Conservation (phyloP, 1,140 invertebrate genomes). For the Bombus sylvicola region DNA sequence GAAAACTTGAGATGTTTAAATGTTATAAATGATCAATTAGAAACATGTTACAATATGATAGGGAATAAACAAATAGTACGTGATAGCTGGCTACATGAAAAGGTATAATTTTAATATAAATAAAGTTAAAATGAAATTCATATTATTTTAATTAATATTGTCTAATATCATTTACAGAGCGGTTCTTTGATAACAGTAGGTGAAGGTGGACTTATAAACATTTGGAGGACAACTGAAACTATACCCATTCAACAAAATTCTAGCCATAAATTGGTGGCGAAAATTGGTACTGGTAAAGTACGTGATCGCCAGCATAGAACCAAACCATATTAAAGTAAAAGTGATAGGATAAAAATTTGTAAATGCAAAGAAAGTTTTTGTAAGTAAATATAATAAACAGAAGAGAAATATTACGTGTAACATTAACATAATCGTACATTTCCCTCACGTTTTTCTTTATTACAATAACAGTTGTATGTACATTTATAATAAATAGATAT, state of each 20-base stretch:
- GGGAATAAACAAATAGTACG: conserved; percentile 87
- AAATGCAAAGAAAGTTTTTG: conserved; percentile 56
- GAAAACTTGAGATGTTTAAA: conserved; percentile 84
- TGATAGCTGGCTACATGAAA: conserved; percentile 85
- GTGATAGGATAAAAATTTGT: conserved; percentile 51
- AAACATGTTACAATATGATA: conserved; percentile 83
- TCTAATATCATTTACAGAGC: conserved; percentile 76
- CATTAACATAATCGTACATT: conserved; percentile 60
- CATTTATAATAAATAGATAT: conserved; percentile 81
- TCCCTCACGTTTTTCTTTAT: conserved; percentile 76
- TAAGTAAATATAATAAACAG: conserved; percentile 54
- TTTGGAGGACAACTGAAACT: conserved; percentile 83
- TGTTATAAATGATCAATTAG: conserved; percentile 82
- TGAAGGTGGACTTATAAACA: conserved; percentile 85
- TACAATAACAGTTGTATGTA: conserved; percentile 80
- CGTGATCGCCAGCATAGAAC: conserved; percentile 74
- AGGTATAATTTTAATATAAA: conserved; percentile 78
- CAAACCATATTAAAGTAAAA: conserved; percentile 76
- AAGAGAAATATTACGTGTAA: conserved; percentile 43
- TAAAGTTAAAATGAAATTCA: conserved; percentile 2
- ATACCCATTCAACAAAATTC: conserved; percentile 37
- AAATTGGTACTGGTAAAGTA: conserved; percentile 72
- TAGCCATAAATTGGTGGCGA: conserved; percentile 68
- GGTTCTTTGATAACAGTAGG: conserved; percentile 86
- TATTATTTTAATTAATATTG: conserved; percentile 8